A percentile compares a stretch with the other conserved stretches of the same genome.
These are phyloP conservation scores for Aphelenchoides fujianensis DNA, from an alignment of 1,140 invertebrate species.

Conservation along the genomic window DNA sequence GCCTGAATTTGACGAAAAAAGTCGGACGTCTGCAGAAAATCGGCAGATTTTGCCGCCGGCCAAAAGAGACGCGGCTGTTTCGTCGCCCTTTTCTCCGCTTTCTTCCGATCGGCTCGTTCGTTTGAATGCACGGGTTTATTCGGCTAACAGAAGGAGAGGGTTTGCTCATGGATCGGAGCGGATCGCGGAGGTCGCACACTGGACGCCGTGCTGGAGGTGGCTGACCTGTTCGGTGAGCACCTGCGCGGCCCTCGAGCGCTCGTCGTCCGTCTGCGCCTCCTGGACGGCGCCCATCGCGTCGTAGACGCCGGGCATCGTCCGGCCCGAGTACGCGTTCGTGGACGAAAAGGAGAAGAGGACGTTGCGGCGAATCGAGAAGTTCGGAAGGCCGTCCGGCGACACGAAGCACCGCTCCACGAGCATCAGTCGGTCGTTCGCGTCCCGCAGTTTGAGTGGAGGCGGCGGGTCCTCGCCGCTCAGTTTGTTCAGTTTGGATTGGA, in stretches of 20 bases:
- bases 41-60: no score
- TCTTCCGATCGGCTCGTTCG: no score
- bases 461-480: not conserved
- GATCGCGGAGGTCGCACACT: conserved; percentile 47
- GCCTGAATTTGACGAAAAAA: no score
- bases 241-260: conserved; percentile 7
- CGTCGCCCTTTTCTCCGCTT: no score
- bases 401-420: conserved; percentile 58
- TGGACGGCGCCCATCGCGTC: conserved; percentile 28
- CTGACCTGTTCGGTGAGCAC: conserved; percentile 43
- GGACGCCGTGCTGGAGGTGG: conserved; percentile 40
- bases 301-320: conserved; percentile 51
- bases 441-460: not conserved
- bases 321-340: conserved; percentile 40
- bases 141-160: no score
- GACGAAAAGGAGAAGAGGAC: conserved; percentile 49
- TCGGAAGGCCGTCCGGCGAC: conserved; percentile 37
- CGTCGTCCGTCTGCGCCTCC: not conserved
- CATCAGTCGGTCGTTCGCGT: conserved; percentile 37
- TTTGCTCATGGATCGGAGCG: conserved; percentile 21
- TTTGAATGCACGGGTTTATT: no score
- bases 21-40: no score
- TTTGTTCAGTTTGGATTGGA: not conserved
- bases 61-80: no score
- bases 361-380: conserved; percentile 36